Evolutionary conservation across 1,140 invertebrate genomes (phyloP).

Genomic region (Drosophila oshimai): DNA sequence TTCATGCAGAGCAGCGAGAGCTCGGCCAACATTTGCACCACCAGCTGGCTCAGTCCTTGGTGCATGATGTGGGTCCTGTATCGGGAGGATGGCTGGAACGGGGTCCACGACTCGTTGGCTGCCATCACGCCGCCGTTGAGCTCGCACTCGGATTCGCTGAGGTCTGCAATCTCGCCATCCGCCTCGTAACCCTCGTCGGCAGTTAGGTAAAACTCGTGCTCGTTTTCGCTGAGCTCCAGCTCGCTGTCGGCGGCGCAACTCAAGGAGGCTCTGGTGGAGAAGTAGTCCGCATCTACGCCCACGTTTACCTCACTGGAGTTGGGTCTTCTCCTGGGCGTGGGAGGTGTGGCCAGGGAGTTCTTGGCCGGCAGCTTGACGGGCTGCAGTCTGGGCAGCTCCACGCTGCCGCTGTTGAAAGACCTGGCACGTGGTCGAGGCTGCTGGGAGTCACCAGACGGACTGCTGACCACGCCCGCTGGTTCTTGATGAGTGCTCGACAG

Average conservation of each 20-base stretch:
- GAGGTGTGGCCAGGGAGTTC: conserved; percentile 59
- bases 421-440: conserved; percentile 52
- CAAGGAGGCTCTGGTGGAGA: conserved; percentile 68
- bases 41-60: conserved; percentile 71
- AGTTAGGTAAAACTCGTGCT: conserved; percentile 72
- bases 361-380: conserved; percentile 60
- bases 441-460: conserved; percentile 23
- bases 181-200: conserved; percentile 82
- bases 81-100: conserved; percentile 72
- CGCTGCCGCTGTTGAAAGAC: conserved; percentile 64
- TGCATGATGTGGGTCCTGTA: conserved; percentile 75
- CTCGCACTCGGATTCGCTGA: conserved; percentile 67
- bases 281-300: conserved; percentile 65
- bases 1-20: conserved; percentile 61
- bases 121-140: conserved; percentile 32
- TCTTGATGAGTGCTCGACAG: conserved; percentile 64
- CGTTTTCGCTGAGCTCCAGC: conserved; percentile 73
- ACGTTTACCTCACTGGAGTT: conserved; percentile 54
- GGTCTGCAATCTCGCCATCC: conserved; percentile 73
- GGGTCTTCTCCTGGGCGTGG: conserved; percentile 39
- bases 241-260: conserved; percentile 77
- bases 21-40: conserved; percentile 78
- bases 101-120: conserved; percentile 63
- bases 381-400: conserved; percentile 59
- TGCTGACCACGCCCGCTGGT: conserved; percentile 46